These are phyloP conservation scores for Monodelphis domestica DNA, from an alignment of 2,797 vertebrate genomes.

Conservation along the genomic window DNA sequence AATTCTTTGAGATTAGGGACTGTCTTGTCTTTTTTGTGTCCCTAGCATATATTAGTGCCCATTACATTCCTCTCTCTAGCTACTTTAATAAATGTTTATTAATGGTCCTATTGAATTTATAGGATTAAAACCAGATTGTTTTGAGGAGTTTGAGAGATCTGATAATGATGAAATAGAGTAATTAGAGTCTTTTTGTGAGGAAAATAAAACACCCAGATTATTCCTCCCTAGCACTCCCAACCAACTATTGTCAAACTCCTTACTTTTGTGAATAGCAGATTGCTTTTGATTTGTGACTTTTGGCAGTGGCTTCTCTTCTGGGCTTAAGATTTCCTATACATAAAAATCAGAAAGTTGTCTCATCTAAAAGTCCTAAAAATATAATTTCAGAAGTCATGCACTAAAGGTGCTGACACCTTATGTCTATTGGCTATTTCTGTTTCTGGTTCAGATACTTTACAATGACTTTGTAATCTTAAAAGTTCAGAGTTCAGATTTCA, in stretches of 20 bases:
- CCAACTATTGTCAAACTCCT: neutral
- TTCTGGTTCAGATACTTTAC: neutral
- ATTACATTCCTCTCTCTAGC: neutral
- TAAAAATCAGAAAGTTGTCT: neutral
- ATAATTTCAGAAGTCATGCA: neutral
- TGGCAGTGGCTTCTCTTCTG: neutral
- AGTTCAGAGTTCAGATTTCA: neutral
- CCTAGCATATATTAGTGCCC: neutral
- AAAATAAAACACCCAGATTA: neutral
- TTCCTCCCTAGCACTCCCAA: neutral
- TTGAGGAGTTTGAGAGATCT: constrained; percentile 17
- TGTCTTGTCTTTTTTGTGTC: neutral
- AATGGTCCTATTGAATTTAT: neutral
- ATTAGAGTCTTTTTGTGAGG: neutral
- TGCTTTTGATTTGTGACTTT: neutral
- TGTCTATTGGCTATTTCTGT: neutral
- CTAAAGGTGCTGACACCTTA: neutral
- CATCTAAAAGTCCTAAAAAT: neutral
- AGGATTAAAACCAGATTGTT: constrained; percentile 49
- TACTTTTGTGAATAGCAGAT: neutral
- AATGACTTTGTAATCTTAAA: neutral
- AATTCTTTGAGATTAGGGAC: neutral
- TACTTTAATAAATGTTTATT: neutral
- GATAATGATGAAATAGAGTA: neutral
- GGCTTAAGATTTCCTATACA: neutral